Evolutionary conservation across 2,113 vertebrate genomes (phyloP), one percentile per base, ranked within the genome.

Genomic region (Strix uralensis): DNA sequence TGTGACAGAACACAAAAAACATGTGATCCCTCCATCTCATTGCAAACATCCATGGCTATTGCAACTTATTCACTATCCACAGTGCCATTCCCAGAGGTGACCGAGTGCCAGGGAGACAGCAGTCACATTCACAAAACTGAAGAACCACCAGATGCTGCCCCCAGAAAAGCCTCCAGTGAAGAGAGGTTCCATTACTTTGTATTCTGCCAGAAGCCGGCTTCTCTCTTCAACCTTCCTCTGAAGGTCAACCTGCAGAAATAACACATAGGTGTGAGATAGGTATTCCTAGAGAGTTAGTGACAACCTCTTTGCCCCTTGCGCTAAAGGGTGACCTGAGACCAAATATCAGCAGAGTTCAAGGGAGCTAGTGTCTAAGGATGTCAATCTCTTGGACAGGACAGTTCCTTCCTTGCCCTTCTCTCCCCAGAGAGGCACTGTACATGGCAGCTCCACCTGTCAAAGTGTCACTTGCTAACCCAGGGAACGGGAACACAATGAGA

Each of bases 191-290:
- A 59, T 96, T 97, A 99, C 99, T 98, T 99, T 99, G 96, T 98
- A 99, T 86, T 99, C 99, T 10, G 97, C 98, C 96, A 99, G 98
- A 34, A 99, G 97, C 57, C 97, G 97, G 95, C 97, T 99, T 30
- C 98, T 98, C 87, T 99, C 99, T 25, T 99, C 99, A n/a, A 99
- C 97, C 95, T 99, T 99, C 98, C 98, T 99, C 96, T 99, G 99
- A 20, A 99, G 98, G 87, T 99, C 99, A 38, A 98, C 98, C 99
- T 99, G 92, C 57, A 91, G 78, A 94, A 96, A 49, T 1, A 81
- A 70, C 78, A 94, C 11, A 36, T 9, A 49, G 30, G 4, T 32
- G 65, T 78, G 73, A 96, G 42, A 36, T 6, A 52, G 49, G 16
- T 20, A 26, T 13, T 72, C 61, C 90, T 51, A 16, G 10, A n/a